Conservation (phyloP, 2,888 invertebrate genomes). For the Ommatoiulus sabulosus region DNA sequence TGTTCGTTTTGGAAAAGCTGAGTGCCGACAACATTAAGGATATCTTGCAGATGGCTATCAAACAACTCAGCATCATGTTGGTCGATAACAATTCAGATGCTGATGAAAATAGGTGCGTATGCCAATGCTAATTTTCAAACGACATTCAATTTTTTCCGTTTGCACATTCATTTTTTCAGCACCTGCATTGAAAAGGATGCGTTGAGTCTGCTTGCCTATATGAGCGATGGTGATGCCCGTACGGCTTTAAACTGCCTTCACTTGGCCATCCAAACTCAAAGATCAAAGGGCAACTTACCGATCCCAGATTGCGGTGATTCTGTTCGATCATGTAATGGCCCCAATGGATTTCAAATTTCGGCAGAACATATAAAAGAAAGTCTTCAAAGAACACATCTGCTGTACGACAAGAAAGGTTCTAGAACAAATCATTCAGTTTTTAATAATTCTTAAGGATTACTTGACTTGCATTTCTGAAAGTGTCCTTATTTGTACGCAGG, state of each 20-base stretch:
- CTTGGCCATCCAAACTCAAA: slow-evolving; percentile 75
- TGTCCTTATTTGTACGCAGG: slow-evolving; percentile 65
- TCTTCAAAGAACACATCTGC: slow-evolving; percentile 79
- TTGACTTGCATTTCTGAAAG: too few species aligned
- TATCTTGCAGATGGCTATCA: slow-evolving; percentile 75
- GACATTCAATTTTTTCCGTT: background rate
- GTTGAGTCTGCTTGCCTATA: slow-evolving; percentile 78
- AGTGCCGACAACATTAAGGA: slow-evolving; percentile 72
- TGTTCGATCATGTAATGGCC: slow-evolving; percentile 63
- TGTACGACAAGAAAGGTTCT: slow-evolving; percentile 75
- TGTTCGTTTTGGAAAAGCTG: slow-evolving; percentile 80
- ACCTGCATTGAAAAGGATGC: slow-evolving; percentile 72
- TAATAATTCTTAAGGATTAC: background rate
- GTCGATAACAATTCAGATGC: slow-evolving; percentile 49
- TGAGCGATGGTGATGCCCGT: slow-evolving; percentile 85
- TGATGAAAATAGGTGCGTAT: background rate
- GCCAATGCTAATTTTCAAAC: background rate
- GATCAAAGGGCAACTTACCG: slow-evolving; percentile 63
- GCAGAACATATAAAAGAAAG: slow-evolving; percentile 79
- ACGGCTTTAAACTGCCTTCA: slow-evolving; percentile 82
- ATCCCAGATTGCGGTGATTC: slow-evolving; percentile 61
- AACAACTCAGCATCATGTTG: slow-evolving; percentile 65
- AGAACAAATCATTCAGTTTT: slow-evolving; percentile 64
- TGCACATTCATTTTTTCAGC: slow-evolving; percentile 10
- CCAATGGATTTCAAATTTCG: slow-evolving; percentile 69